Evolutionary conservation across 2,797 vertebrate species (phyloP).

Genomic region (Galagoides demidoff): DNA sequence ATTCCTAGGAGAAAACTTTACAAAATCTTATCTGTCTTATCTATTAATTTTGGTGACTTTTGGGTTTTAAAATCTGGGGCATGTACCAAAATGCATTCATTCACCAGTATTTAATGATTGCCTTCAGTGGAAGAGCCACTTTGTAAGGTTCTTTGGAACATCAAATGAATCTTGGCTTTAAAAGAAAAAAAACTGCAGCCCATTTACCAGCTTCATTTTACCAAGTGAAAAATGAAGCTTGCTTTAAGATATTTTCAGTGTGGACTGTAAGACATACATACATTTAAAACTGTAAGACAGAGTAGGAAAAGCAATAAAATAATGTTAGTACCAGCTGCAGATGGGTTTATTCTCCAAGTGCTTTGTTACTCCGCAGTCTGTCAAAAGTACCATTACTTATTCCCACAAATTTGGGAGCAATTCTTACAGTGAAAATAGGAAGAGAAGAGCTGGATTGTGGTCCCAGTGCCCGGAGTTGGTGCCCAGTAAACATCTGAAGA

Average conservation of each 20-base stretch:
- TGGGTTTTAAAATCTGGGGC: constrained; percentile 14
- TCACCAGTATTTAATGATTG: constrained; percentile 40
- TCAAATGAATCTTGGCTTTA: constrained; percentile 50
- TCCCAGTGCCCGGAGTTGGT: background rate
- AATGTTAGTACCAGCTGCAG: background rate
- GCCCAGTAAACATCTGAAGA: background rate
- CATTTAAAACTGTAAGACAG: constrained; percentile 31
- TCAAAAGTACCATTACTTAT: background rate
- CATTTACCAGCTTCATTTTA: too few relatives aligned
- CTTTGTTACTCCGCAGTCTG: background rate
- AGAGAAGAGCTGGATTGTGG: background rate
- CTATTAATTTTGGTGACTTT: constrained; percentile 52
- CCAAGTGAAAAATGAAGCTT: constrained; percentile 22
- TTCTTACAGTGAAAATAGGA: constrained; percentile 34
- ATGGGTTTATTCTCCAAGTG: background rate
- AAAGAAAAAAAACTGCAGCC: too few relatives aligned
- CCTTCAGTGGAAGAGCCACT: constrained; percentile 15
- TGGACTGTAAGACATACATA: background rate
- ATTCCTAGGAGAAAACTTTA: constrained; percentile 18
- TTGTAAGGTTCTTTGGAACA: constrained; percentile 30
- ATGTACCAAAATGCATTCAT: constrained; percentile 33
- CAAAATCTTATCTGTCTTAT: background rate
- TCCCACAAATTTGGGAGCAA: background rate
- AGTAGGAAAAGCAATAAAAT: constrained; percentile 37
- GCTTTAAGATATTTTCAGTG: constrained; percentile 35